Evolutionary conservation across 2,113 vertebrate genomes (phyloP).

Genomic region (Grammomys dolichurus): DNA sequence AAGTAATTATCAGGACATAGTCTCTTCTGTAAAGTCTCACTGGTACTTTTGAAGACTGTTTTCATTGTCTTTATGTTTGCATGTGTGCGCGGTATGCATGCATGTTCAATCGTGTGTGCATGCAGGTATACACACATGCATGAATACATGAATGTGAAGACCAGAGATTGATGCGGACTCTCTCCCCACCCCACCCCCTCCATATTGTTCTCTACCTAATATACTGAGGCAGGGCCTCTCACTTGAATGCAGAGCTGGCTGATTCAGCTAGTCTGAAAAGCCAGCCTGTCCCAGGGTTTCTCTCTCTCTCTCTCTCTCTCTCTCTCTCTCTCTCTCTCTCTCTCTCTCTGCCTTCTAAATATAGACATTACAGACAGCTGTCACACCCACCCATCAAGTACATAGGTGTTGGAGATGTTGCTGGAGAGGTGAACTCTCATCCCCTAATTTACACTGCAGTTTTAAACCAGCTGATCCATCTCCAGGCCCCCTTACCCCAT

Average conservation of each 20-base stretch:
- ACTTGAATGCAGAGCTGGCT: neutral
- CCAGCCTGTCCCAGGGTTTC: neutral
- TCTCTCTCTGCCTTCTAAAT: neutral
- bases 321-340: neutral
- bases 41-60: neutral
- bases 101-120: neutral
- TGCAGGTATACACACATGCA: neutral
- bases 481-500: neutral
- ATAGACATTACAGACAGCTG: neutral
- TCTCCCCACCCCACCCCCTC: neutral
- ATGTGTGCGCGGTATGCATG: neutral
- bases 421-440: neutral
- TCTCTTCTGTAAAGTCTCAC: neutral
- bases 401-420: neutral
- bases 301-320: neutral
- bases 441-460: neutral
- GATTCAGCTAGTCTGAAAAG: neutral
- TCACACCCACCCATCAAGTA: neutral
- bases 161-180: neutral
- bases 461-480: neutral
- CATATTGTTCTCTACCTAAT: rapidly evolving
- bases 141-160: neutral
- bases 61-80: neutral
- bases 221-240: neutral
- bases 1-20: neutral